These are phyloP conservation scores for Lepidochrysops patricia DNA, from an alignment of 2,888 invertebrate genomes.

Conservation along the genomic window DNA sequence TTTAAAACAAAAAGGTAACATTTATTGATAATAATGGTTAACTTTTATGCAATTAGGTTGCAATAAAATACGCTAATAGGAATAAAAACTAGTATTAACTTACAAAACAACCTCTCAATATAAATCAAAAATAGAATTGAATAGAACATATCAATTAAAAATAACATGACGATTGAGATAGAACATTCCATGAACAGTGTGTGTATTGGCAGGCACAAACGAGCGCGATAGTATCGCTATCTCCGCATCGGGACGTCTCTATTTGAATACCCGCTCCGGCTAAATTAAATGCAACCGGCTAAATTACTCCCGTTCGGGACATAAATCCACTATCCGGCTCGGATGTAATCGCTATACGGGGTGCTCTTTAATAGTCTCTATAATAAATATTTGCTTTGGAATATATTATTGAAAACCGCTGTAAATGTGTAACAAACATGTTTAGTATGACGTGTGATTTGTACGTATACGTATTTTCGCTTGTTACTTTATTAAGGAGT, in stretches of 20 bases:
- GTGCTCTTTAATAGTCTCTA: too few relatives aligned
- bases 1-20: background rate
- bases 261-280: conserved; percentile 49
- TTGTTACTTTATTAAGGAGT: too few relatives aligned
- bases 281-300: conserved; percentile 36
- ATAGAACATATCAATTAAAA: conserved; percentile 11
- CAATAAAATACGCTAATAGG: background rate
- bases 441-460: too few relatives aligned
- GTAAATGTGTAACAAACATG: too few relatives aligned
- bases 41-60: background rate
- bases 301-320: conserved; percentile 26
- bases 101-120: background rate
- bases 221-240: conserved; percentile 53
- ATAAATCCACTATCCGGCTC: conserved; percentile 21
- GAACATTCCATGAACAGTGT: conserved; percentile 11
- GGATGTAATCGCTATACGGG: conserved; percentile 18
- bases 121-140: conserved; percentile 6
- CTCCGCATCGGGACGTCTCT: conserved; percentile 60
- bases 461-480: too few relatives aligned
- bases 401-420: too few relatives aligned
- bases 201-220: conserved; percentile 25
- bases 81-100: background rate
- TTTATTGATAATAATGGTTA: too few relatives aligned
- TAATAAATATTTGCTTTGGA: too few relatives aligned
- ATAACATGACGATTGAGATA: conserved; percentile 16